Percentiles rank a stretch among this genome's conserved stretches.
phyloP scores from a whole-genome alignment of 2,113 vertebrate species.

The Prunella fulvescens region DNA sequence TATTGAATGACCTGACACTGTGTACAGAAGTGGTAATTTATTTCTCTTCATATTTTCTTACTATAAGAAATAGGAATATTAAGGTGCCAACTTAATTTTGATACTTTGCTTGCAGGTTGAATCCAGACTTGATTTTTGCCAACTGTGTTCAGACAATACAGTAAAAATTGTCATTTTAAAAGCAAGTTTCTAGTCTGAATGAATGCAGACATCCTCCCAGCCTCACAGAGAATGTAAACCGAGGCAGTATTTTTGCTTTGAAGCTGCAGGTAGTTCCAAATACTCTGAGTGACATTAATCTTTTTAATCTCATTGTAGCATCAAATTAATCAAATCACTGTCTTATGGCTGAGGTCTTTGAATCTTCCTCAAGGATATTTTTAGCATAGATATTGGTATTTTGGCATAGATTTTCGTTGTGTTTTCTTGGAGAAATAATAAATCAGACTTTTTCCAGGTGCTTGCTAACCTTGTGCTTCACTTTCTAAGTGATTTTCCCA shows the following conservation, averaged over 20 bases:
- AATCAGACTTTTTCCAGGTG: background rate
- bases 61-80: background rate
- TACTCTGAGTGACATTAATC: background rate
- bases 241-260: background rate
- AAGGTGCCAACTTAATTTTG: background rate
- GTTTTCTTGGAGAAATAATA: background rate
- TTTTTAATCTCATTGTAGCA: background rate
- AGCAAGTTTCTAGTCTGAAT: background rate
- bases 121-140: background rate
- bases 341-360: background rate
- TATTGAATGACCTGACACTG: background rate
- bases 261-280: background rate
- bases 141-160: background rate
- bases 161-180: background rate
- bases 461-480: background rate
- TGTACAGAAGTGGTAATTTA: background rate
- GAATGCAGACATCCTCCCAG: background rate
- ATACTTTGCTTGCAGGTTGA: background rate
- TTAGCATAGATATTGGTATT: background rate
- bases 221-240: background rate
- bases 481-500: background rate
- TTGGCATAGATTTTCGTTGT: background rate
- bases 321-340: background rate
- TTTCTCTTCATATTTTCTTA: background rate
- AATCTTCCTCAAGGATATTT: background rate